A percentile compares a stretch with the other conserved stretches of the same genome.
phyloP scores from a whole-genome alignment of 2,113 vertebrate species.

The Prionailurus bengalensis region DNA sequence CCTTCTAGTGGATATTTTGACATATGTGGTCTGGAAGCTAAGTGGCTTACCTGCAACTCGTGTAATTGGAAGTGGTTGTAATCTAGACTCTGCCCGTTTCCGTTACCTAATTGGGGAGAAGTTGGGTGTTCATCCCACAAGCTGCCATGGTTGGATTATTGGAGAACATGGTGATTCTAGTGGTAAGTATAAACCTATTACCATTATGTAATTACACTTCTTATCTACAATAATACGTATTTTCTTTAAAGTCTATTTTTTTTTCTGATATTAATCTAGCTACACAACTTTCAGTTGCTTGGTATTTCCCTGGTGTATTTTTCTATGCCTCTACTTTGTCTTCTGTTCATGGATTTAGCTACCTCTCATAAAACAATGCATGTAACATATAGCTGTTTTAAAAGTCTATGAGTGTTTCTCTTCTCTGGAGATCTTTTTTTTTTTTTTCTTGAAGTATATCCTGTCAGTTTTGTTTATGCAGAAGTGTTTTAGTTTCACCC shows the following conservation, averaged over 20 bases:
- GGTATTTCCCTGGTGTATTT: neutral
- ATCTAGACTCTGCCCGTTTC: conserved; percentile 98
- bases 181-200: conserved; percentile 87
- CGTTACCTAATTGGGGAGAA: conserved; percentile 97
- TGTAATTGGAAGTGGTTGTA: conserved; percentile 97
- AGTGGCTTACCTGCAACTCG: conserved; percentile 96
- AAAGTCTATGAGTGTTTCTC: neutral
- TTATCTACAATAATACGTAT: neutral
- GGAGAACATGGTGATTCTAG: conserved; percentile 99
- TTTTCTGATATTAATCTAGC: neutral
- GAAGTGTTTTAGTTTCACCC: neutral
- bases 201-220: neutral
- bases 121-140: conserved; percentile 93
- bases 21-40: conserved; percentile 98
- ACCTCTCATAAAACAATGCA: neutral
- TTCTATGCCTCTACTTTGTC: neutral
- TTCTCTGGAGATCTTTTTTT: neutral
- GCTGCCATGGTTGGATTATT: conserved; percentile 97
- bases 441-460: neutral
- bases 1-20: conserved; percentile 95
- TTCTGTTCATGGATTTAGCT: conserved; percentile 26
- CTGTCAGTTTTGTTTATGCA: neutral
- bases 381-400: neutral
- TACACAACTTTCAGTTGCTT: neutral
- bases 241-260: conserved; percentile 24